Evolutionary conservation across 2,888 invertebrate species (phyloP).

Genomic region (Pandemis corylana): DNA sequence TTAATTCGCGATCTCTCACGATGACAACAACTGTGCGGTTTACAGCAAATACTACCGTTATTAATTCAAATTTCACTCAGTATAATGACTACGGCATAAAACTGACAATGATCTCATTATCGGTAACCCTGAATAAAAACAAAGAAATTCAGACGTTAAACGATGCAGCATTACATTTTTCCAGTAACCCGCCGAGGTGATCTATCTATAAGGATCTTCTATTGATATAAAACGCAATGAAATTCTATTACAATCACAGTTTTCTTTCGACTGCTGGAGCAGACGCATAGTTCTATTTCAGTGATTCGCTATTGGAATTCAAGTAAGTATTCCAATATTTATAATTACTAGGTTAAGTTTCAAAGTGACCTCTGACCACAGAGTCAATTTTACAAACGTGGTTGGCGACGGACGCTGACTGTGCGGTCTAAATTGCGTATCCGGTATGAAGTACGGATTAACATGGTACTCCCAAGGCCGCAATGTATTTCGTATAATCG

Average conservation of each 20-base stretch:
- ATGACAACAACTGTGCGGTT: neutral
- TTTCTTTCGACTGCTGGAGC: slow-evolving; percentile 8
- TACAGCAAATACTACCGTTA: neutral
- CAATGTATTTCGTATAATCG: no score
- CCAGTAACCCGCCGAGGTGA: neutral
- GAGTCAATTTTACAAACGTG: no score
- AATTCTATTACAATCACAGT: slow-evolving; percentile 5
- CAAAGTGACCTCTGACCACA: no score
- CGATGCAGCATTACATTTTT: neutral
- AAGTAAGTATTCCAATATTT: slow-evolving; percentile 7
- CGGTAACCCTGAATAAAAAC: slow-evolving; percentile 17
- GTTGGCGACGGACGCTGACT: no score
- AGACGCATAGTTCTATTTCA: slow-evolving; percentile 9
- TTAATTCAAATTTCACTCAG: neutral
- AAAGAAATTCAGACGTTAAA: slow-evolving; percentile 15
- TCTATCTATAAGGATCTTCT: slow-evolving; percentile 9
- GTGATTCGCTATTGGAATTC: neutral
- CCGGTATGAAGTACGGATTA: no score
- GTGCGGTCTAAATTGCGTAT: no score
- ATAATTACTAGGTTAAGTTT: neutral
- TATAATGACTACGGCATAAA: neutral
- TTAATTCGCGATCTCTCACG: no score
- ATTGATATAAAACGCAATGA: slow-evolving; percentile 12
- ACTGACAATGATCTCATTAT: neutral
- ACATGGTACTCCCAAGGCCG: no score